Evolutionary conservation across 2,113 vertebrate genomes (phyloP).

Genomic region (Phrynosoma platyrhinos): DNA sequence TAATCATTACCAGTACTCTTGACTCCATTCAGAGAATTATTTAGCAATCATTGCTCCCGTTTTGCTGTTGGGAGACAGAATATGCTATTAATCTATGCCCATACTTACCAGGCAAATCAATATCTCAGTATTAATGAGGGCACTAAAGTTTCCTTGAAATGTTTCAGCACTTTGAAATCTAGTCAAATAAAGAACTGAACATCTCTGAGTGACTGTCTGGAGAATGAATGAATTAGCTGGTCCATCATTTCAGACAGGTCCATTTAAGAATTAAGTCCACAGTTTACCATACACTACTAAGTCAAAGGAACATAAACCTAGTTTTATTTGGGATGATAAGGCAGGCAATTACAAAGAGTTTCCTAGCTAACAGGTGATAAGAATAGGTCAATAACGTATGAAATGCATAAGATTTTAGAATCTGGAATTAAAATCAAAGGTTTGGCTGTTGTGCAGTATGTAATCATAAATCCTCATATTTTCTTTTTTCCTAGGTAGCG

Average conservation of each 20-base stretch:
- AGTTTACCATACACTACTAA: neutral
- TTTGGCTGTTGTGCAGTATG: neutral
- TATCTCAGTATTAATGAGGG: neutral
- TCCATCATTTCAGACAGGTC: neutral
- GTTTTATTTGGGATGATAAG: neutral
- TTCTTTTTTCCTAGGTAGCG: neutral
- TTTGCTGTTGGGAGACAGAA: neutral
- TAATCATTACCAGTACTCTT: neutral
- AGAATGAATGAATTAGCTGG: neutral
- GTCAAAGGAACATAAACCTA: neutral
- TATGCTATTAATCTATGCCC: neutral
- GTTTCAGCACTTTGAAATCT: neutral
- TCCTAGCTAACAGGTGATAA: neutral
- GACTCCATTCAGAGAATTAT: neutral
- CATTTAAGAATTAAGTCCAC: neutral
- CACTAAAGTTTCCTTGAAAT: constrained; percentile 3
- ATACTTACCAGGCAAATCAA: neutral
- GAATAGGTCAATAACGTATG: neutral
- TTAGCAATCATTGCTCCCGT: neutral
- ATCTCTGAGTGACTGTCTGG: neutral
- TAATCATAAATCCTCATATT: neutral
- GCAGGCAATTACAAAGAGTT: neutral
- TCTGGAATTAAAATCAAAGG: accelerated
- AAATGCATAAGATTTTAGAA: neutral
- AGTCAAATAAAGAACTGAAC: neutral